Percentiles rank a stretch among this genome's conserved stretches.
Evolutionary conservation across 1,140 invertebrate species (phyloP).

Genomic region (Zelostemma sp.): DNA sequence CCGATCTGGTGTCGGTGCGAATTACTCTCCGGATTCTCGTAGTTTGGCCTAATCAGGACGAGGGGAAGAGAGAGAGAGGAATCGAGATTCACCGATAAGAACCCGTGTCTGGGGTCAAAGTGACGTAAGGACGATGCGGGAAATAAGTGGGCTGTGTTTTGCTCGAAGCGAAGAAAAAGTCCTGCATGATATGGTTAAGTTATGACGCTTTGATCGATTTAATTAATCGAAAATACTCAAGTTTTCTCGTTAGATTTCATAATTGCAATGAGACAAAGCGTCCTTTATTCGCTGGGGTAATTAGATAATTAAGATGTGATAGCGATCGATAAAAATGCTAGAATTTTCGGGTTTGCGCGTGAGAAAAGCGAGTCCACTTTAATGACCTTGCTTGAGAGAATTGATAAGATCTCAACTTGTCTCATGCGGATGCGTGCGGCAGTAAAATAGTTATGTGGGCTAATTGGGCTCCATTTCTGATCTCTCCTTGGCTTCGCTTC

Average conservation of each 20-base stretch:
- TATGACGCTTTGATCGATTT: too few relatives aligned
- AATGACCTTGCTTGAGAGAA: constrained; percentile 49
- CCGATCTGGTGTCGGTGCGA: constrained; percentile 38
- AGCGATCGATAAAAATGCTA: too few relatives aligned
- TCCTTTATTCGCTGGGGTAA: too few relatives aligned
- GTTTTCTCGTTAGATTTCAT: too few relatives aligned
- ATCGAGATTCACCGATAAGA: background rate
- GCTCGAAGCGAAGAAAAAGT: too few relatives aligned
- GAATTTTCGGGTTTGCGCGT: constrained; percentile 41
- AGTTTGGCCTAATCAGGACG: constrained; percentile 24
- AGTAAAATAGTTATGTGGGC: constrained; percentile 59
- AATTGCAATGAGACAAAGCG: too few relatives aligned
- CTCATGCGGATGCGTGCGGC: constrained; percentile 47
- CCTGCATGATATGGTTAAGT: too few relatives aligned
- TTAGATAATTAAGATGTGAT: too few relatives aligned
- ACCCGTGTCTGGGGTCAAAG: background rate
- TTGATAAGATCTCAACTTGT: constrained; percentile 56
- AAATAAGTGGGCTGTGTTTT: background rate
- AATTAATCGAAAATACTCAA: too few relatives aligned
- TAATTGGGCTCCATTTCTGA: constrained; percentile 56
- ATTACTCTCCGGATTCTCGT: constrained; percentile 30
- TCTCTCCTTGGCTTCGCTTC: constrained; percentile 20
- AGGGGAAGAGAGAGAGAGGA: constrained; percentile 4
- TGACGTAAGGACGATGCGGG: background rate
- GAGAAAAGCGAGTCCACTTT: constrained; percentile 56